Evolutionary conservation across 1,140 invertebrate species (phyloP).

Genomic region (Episyrphus balteatus): DNA sequence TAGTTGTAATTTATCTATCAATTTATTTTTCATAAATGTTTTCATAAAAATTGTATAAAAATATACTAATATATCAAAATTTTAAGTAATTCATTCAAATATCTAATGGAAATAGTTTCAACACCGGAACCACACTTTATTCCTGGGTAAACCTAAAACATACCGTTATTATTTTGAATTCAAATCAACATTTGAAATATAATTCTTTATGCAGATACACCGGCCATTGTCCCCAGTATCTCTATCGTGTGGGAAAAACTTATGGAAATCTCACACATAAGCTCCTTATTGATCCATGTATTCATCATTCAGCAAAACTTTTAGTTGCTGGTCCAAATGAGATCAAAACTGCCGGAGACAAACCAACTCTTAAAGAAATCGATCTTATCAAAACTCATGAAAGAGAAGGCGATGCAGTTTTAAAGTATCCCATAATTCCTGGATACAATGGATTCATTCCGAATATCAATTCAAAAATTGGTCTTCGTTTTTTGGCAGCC

Average conservation of each 20-base stretch:
- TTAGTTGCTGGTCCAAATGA: conserved; percentile 50
- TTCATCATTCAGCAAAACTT: conserved; percentile 53
- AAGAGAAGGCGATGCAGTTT: conserved; percentile 49
- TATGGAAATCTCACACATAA: conserved; percentile 59
- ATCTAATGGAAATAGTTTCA: conserved; percentile 17
- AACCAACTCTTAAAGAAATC: conserved; percentile 48
- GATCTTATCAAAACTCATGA: conserved; percentile 49
- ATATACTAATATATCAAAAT: conserved; percentile 4
- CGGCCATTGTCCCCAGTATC: conserved; percentile 60
- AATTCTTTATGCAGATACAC: conserved; percentile 45
- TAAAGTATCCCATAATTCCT: conserved; percentile 55
- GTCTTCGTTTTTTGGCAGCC: conserved; percentile 52
- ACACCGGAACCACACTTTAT: conserved; percentile 45
- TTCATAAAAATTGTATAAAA: neutral
- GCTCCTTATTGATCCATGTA: conserved; percentile 55
- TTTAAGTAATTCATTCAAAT: neutral
- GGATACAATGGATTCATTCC: conserved; percentile 61
- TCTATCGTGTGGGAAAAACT: conserved; percentile 55
- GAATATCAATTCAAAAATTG: conserved; percentile 45
- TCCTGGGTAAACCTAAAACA: conserved; percentile 41
- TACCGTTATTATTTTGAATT: neutral
- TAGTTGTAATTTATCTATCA: too few relatives aligned
- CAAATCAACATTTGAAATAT: neutral
- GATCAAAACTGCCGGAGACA: conserved; percentile 47
- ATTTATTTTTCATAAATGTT: too few relatives aligned